phyloP scores from a whole-genome alignment of 2,797 vertebrate genomes.

The Melanotaenia nigrans region DNA sequence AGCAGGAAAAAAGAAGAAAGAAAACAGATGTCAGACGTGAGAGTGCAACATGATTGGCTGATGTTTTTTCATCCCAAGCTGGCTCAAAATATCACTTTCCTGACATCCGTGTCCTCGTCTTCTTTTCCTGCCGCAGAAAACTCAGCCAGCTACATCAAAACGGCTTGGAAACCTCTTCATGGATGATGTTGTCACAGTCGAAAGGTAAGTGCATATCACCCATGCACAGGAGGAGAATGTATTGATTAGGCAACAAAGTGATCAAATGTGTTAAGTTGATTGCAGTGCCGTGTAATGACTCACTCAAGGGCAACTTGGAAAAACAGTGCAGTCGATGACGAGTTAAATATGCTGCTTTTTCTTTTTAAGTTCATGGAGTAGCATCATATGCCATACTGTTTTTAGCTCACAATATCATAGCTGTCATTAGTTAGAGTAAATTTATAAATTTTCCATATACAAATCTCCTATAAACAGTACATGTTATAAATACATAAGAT shows the following conservation, averaged over 20 bases:
- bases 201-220: slow-evolving; percentile 60
- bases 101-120: neutral
- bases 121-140: slow-evolving; percentile 27
- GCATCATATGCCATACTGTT: slow-evolving; percentile 62
- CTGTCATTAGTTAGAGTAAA: slow-evolving; percentile 82
- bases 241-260: slow-evolving; percentile 71
- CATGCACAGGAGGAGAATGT: slow-evolving; percentile 54
- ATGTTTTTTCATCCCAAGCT: slow-evolving; percentile 27
- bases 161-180: slow-evolving; percentile 40
- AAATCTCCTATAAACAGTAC: slow-evolving; percentile 84
- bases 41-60: slow-evolving; percentile 48
- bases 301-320: slow-evolving; percentile 53
- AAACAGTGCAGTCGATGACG: slow-evolving; percentile 74
- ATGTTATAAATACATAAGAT: slow-evolving; percentile 79
- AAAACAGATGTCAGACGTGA: slow-evolving; percentile 36
- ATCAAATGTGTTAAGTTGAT: slow-evolving; percentile 51
- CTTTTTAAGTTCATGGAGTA: slow-evolving; percentile 60
- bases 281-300: slow-evolving; percentile 50
- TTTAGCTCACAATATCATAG: slow-evolving; percentile 78
- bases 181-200: slow-evolving; percentile 59
- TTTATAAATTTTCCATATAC: slow-evolving; percentile 81
- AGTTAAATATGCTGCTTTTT: slow-evolving; percentile 70
- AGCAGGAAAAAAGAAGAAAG: slow-evolving; percentile 38
- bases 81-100: neutral
- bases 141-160: slow-evolving; percentile 62